Evolutionary conservation across 2,113 vertebrate genomes (phyloP), one percentile per base, ranked within the genome.

Genomic region (Illadopsis cleaveri): DNA sequence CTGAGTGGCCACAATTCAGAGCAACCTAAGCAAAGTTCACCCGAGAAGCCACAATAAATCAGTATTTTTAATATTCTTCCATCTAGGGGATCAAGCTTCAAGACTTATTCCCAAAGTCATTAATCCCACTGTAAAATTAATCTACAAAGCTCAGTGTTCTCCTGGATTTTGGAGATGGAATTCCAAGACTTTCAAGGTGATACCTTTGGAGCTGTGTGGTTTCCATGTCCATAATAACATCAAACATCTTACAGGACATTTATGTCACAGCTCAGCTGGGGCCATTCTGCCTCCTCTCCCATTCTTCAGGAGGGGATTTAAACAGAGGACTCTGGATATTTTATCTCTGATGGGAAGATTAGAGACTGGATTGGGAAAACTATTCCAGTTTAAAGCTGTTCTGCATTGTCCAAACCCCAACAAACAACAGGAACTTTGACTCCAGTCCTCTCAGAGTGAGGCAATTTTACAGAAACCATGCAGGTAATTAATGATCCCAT

Each of bases 241-340:
- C 4, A 1, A 28, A 38, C 3, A 25, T 10, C 58, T 45, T n/a
- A 8, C 10, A 15, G 0, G 1, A 4, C 30, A 8, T 40, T 85
- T 38, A 15, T 17, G 22, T 10, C 24, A 18, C 18, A 31, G 16
- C 37, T 69, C 51, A 12, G 45, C 30, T 45, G 45, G 5, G n/a
- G 33, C 15, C 48, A 25, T 13, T 33, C 66, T 24, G 65, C 35
- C 35, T 28, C 16, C 1, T 1, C 10, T 10, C 25, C 9, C 19
- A 8, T 44, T 76, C n/a, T 30, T 28, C 3, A 51, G 16, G 3
- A 3, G 15, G 27, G 13, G 31, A 28, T 16, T 48, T 21, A 17
- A 71, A 35, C 35, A 61, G 10, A 69, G 17, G 33, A 33, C 7
- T 80, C 19, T 1, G 9, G 54, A 45, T 60, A 8, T 20, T 64